phyloP scores from a whole-genome alignment of 1,140 invertebrate species.

The Grapholita molesta region DNA sequence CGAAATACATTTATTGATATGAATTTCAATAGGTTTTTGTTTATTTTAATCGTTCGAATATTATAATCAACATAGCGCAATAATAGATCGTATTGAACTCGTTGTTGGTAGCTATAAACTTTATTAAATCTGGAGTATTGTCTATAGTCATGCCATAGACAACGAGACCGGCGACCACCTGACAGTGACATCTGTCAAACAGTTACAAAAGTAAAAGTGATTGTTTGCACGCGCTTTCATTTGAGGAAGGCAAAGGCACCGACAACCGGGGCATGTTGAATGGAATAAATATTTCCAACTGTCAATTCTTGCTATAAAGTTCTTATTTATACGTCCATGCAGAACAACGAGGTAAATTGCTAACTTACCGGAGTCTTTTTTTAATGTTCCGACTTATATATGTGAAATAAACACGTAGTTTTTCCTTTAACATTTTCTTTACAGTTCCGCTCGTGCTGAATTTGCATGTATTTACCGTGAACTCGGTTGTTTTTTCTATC shows the following conservation, averaged over 20 bases:
- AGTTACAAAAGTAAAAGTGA: neutral
- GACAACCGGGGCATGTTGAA: neutral
- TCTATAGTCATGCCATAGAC: neutral
- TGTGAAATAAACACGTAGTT: neutral
- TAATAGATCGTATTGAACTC: too few species aligned
- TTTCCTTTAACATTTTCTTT: neutral
- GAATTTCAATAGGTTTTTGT: too few species aligned
- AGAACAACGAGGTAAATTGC: neutral
- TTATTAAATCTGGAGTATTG: too few species aligned
- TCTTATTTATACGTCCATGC: neutral
- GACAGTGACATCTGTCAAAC: neutral
- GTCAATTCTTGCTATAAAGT: neutral
- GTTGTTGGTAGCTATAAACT: too few species aligned
- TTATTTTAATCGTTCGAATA: too few species aligned
- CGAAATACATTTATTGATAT: too few species aligned
- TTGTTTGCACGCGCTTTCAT: neutral
- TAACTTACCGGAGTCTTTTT: neutral
- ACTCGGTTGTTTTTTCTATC: neutral
- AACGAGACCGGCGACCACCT: neutral
- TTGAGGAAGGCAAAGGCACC: neutral
- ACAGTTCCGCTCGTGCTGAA: neutral
- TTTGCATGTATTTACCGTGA: neutral
- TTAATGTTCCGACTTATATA: neutral
- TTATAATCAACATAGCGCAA: too few species aligned
- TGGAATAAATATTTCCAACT: neutral